A percentile compares a stretch with the other conserved stretches of the same genome.
These are phyloP conservation scores for Rhagophthalmus giganteus DNA, from an alignment of 2,888 invertebrate species.

Conservation along the genomic window DNA sequence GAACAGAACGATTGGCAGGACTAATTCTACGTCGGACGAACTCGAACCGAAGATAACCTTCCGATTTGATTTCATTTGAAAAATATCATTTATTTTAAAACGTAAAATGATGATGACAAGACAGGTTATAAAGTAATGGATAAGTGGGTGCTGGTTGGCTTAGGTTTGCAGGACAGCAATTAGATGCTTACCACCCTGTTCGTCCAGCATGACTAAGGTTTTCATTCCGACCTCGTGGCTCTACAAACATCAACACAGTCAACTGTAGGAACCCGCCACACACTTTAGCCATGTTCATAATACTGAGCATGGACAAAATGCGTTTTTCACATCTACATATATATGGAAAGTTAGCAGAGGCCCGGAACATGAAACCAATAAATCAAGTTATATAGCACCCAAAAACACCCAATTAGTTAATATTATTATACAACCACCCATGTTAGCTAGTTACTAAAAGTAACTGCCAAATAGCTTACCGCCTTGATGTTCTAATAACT, in stretches of 20 bases:
- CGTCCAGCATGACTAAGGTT: conserved; percentile 99
- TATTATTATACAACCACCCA: conserved; percentile 23
- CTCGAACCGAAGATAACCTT: too few relatives aligned
- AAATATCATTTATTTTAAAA: too few relatives aligned
- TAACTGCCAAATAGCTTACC: conserved; percentile 66
- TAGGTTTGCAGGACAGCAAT: conserved; percentile 39
- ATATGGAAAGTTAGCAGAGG: conserved; percentile 27
- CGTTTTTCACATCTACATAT: conserved; percentile 16
- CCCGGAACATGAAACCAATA: conserved; percentile 26
- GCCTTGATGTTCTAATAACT: conserved; percentile 90
- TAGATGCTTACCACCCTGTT: conserved; percentile 98
- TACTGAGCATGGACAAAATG: conserved; percentile 29
- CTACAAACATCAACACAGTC: conserved; percentile 72
- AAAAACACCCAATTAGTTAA: conserved; percentile 14
- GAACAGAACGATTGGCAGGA: too few relatives aligned
- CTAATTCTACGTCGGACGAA: too few relatives aligned
- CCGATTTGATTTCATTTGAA: too few relatives aligned
- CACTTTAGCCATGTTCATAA: conserved; percentile 27
- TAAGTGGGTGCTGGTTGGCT: conserved; percentile 30
- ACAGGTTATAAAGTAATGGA: conserved; percentile 34
- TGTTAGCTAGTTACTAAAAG: conserved; percentile 23
- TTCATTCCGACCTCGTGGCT: conserved; percentile 99
- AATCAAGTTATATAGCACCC: conserved; percentile 25
- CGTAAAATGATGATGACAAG: too few relatives aligned
- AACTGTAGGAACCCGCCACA: conserved; percentile 34